A percentile compares a stretch with the other conserved stretches of the same genome.
phyloP scores from a whole-genome alignment of 2,113 vertebrate genomes.

The Conger conger region DNA sequence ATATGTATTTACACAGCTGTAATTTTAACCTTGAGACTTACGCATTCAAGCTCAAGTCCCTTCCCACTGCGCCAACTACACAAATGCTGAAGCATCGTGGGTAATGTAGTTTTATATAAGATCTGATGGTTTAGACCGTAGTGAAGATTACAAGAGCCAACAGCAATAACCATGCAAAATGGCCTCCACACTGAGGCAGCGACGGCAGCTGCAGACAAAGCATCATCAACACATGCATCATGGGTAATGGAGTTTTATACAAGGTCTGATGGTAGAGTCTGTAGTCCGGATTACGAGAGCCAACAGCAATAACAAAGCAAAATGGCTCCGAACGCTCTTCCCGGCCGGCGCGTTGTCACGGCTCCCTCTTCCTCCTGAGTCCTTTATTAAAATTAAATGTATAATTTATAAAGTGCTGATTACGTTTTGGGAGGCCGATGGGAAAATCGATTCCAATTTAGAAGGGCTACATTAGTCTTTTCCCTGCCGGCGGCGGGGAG shows the following conservation, averaged over 20 bases:
- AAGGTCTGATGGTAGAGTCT: neutral
- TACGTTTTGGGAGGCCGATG: slow-evolving; percentile 11
- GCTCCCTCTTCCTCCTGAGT: neutral
- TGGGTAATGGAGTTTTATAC: too few relatives aligned
- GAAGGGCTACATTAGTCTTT: slow-evolving; percentile 15
- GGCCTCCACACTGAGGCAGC: neutral
- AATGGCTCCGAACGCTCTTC: neutral
- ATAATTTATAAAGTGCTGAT: slow-evolving; percentile 26
- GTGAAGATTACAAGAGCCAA: neutral
- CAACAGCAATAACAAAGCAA: neutral
- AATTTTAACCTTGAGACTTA: too few relatives aligned
- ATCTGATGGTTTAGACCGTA: neutral
- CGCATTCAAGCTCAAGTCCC: too few relatives aligned
- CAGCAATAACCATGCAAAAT: neutral
- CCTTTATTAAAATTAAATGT: slow-evolving; percentile 14
- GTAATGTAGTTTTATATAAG: neutral
- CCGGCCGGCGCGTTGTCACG: neutral
- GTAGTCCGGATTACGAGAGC: too few relatives aligned
- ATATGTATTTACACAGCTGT: too few relatives aligned
- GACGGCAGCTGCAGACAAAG: neutral
- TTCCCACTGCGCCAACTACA: too few relatives aligned
- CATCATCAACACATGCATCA: neutral
- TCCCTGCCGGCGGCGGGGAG: neutral
- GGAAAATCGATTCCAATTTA: slow-evolving; percentile 27
- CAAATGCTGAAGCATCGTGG: neutral